Percentiles rank a stretch among this genome's conserved stretches.
Conservation (phyloP, 2,797 vertebrate species). For the Leuciscus waleckii region DNA sequence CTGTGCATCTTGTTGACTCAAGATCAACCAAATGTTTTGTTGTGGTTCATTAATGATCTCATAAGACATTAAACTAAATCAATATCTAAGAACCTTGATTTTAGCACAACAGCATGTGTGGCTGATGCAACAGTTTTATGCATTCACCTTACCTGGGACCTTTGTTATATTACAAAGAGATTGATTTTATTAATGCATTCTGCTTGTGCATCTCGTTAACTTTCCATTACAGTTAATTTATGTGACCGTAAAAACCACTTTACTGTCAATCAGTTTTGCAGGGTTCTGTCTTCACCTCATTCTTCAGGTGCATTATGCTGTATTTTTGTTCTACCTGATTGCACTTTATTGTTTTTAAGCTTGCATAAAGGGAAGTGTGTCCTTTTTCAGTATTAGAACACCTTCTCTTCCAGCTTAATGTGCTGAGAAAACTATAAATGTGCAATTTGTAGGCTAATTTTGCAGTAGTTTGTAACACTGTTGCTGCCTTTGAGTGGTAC, state of each 20-base stretch:
- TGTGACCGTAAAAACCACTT: conserved; percentile 15
- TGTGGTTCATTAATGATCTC: conserved; percentile 16
- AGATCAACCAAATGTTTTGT: conserved; percentile 16
- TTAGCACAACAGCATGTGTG: conserved; percentile 20
- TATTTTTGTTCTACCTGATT: neutral
- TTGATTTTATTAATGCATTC: conserved; percentile 36
- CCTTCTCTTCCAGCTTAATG: neutral
- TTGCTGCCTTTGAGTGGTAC: neutral
- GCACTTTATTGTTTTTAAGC: conserved; percentile 12
- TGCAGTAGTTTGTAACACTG: neutral
- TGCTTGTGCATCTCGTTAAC: conserved; percentile 46
- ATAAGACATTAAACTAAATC: conserved; percentile 13
- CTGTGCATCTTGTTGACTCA: neutral
- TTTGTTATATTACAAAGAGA: neutral
- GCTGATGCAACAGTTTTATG: conserved; percentile 10
- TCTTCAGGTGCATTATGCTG: neutral
- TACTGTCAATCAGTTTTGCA: conserved; percentile 1
- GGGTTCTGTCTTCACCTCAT: neutral
- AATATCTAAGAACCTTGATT: conserved; percentile 15
- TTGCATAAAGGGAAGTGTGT: neutral
- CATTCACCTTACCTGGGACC: neutral
- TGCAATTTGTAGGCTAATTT: neutral
- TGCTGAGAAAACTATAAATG: neutral
- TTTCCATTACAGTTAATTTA: conserved; percentile 43
- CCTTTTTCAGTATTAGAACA: neutral